These are phyloP conservation scores for Vidua chalybeata DNA, from an alignment of 2,113 vertebrate species.

Conservation along the genomic window DNA sequence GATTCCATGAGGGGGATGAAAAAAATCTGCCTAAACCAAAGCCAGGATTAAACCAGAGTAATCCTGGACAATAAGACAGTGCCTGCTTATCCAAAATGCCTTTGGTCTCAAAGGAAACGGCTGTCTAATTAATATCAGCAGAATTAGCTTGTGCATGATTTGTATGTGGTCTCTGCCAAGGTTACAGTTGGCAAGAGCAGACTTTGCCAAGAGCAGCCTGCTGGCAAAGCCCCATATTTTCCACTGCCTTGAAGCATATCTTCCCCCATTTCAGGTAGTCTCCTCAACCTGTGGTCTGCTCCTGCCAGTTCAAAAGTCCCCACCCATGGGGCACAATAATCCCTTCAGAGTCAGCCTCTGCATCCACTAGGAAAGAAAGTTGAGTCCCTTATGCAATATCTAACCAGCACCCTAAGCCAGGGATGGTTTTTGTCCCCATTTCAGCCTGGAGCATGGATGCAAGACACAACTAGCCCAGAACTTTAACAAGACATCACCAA, in stretches of 20 bases:
- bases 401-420: neutral
- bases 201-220: neutral
- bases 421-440: neutral
- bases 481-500: slow-evolving; percentile 13
- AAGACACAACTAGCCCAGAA: slow-evolving; percentile 42
- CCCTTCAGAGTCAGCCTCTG: neutral
- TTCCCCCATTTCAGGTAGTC: neutral
- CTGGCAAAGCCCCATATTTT: neutral
- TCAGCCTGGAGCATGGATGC: neutral
- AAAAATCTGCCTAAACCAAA: neutral
- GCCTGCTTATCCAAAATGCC: neutral
- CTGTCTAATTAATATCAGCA: neutral
- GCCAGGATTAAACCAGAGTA: neutral
- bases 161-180: neutral
- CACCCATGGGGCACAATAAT: neutral
- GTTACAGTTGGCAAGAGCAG: neutral
- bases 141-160: neutral
- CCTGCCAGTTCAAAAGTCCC: neutral
- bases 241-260: neutral
- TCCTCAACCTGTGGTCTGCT: neutral
- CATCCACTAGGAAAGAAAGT: neutral
- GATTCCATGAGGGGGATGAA: neutral
- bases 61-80: neutral
- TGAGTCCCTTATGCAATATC: neutral
- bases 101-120: neutral